Percentiles rank a stretch among this genome's conserved stretches.
These are phyloP conservation scores for Oreochromis spilurus DNA, from an alignment of 2,113 vertebrate species.

Conservation along the genomic window DNA sequence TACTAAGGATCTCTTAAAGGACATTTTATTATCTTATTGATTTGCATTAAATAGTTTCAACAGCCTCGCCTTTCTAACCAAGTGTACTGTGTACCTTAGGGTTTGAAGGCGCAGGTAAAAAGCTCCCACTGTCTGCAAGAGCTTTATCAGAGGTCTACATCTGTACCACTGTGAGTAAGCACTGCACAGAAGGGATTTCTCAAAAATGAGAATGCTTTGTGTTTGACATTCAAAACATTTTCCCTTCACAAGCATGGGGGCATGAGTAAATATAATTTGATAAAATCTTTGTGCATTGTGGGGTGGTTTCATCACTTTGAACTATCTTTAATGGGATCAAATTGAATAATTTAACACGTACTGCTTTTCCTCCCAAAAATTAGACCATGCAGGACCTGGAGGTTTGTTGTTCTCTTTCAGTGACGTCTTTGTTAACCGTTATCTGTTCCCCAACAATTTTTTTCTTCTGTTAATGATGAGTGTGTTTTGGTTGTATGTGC, in stretches of 20 bases:
- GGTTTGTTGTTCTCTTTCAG: neutral
- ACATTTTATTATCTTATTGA: conserved; percentile 6
- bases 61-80: neutral
- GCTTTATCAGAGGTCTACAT: conserved; percentile 20
- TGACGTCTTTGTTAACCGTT: neutral
- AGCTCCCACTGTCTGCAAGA: neutral
- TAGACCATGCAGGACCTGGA: neutral
- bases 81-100: neutral
- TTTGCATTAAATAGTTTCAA: conserved; percentile 5
- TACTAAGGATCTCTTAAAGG: neutral
- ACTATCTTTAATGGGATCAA: conserved; percentile 11
- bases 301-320: conserved; percentile 5
- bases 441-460: neutral
- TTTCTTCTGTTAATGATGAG: neutral
- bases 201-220: conserved; percentile 22
- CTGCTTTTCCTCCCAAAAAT: neutral
- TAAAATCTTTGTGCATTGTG: conserved; percentile 8
- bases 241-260: neutral
- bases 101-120: neutral
- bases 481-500: neutral
- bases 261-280: conserved; percentile 16
- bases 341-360: conserved; percentile 16
- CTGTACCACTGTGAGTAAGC: neutral
- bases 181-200: neutral
- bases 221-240: conserved; percentile 28